Evolutionary conservation across 2,113 vertebrate species (phyloP), one percentile per base, ranked within the genome.

Genomic region (Cryptoleucopteryx plumbea): DNA sequence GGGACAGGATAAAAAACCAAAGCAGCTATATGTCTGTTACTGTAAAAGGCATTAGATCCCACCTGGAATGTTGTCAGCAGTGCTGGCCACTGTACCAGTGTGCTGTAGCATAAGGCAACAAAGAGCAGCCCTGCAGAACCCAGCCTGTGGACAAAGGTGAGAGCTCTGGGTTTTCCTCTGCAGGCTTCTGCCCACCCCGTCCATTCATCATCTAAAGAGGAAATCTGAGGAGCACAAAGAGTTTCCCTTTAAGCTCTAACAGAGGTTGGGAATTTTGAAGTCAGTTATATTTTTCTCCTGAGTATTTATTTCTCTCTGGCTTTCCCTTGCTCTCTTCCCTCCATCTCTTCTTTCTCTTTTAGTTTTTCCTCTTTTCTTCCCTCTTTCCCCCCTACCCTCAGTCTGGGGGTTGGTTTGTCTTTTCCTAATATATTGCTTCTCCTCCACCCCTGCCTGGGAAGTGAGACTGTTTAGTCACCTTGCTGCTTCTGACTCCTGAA

Each of bases 241-340:
- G 4, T 78, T 90, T 83, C 34, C 31, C 50, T 93, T 86, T 67
- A 78, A 89, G 47, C 11, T 80, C 10, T 62, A 53, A 55, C 31
- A 92, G 36, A 88, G 31, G 7, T 20, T 92, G 38, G 21, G n/a
- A 90, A 63, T 90, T 88, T 68, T 86, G 55, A 94, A 88, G 84
- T 59, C 16, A 65, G 56, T 56, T 55, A 6, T 36, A 40, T 55
- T 81, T 88, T 93, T 81, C n/a, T 85, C 25, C 27, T 16, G 40
- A 48, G 17, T 59, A 59, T 78, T 86, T 88, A 25, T 92, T 81
- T 90, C 16, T 82, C 29, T 88, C 61, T 52, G 4, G 48, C 43
- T 31, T 62, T 66, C n/a, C 74, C 59, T 74, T 65, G 12, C 21
- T 91, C 10, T 68, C 19, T 85, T 42, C 13, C 66, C 29, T 50